Base-by-base conservation (phyloP, 2,888 invertebrate genomes). In the Drosophila stalkeri region DNA sequence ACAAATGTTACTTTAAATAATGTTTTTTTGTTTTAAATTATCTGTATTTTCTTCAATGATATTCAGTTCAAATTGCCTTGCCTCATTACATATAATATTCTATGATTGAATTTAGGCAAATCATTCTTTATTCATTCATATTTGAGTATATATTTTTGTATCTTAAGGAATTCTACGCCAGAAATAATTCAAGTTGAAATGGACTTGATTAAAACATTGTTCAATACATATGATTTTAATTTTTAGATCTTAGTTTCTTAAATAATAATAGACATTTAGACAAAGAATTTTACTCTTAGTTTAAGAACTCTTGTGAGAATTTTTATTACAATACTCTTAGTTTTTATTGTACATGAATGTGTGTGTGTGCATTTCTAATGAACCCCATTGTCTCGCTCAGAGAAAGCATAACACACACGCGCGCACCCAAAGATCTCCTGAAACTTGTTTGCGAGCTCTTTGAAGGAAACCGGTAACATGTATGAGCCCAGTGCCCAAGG, bases 361-460 rank as follows among this genome's bases (percentile, higher is more conserved):
- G 33, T 33, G 51, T 65, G 18, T 57, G 51, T 78, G 82, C 70
- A 80, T 81, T 89, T 90, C 90, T 86, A 90, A 90, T 86, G 86
- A 85, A 85, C 73, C 68, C 80, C 80, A 88, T 86, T 86, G 86
- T 86, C 77, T 81, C 55, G 80, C 70, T 61, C 43, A 69, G 74
- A 78, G 72, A 80, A 77, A 81, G 80, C 81, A 81, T 56, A 70
- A 62, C 31, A 62, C 44, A 72, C 41, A 64, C 37, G 37, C 27
- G 46, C 68, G 72, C 65, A 68, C 52, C 71, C 46, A 70, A 57
- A 66, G 56, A 51, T 51, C 47, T 57, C 39, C 59, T 62, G 80
- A 87, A 86, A 86, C 86, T 90, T 88, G 89, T 87, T 89, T 88
- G 72, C 70, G 61, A 61, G 66, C 72, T 63, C 81, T 78, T 75